These are phyloP conservation scores for Coilia nasus DNA, from an alignment of 2,797 vertebrate species.

Conservation along the genomic window DNA sequence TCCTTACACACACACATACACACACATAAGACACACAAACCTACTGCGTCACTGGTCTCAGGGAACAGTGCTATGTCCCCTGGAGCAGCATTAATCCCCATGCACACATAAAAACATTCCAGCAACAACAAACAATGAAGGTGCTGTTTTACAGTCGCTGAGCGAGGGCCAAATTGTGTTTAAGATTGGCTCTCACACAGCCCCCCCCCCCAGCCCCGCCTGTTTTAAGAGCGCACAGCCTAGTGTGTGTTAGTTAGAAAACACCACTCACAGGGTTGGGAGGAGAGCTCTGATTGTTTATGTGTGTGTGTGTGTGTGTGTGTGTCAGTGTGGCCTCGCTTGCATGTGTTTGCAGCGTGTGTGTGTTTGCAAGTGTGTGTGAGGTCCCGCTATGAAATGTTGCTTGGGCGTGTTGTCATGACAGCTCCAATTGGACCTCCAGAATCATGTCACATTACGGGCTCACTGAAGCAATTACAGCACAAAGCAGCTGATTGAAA, in stretches of 20 bases:
- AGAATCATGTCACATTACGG: neutral
- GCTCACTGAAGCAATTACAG: neutral
- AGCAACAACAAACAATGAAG: constrained; percentile 80
- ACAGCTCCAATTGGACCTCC: neutral
- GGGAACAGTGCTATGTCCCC: constrained; percentile 49
- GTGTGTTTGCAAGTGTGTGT: neutral
- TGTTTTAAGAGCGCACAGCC: neutral
- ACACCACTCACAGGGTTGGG: neutral
- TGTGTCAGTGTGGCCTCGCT: neutral
- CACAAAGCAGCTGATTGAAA: neutral
- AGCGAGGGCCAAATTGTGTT: constrained; percentile 75
- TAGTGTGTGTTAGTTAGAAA: neutral
- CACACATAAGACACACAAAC: constrained; percentile 38
- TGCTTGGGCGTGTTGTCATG: neutral
- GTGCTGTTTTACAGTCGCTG: constrained; percentile 69
- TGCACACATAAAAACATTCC: constrained; percentile 60
- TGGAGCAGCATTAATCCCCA: constrained; percentile 59
- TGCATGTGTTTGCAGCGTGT: neutral
- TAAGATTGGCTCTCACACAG: constrained; percentile 69
- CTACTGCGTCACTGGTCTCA: constrained; percentile 41
- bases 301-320: neutral
- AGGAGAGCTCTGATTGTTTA: neutral
- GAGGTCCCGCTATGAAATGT: constrained; percentile 20
- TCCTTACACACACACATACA: constrained; percentile 46
- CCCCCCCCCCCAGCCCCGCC: neutral